Evolutionary conservation across 1,140 invertebrate genomes (phyloP).

Genomic region (Dufourea novaeangliae): DNA sequence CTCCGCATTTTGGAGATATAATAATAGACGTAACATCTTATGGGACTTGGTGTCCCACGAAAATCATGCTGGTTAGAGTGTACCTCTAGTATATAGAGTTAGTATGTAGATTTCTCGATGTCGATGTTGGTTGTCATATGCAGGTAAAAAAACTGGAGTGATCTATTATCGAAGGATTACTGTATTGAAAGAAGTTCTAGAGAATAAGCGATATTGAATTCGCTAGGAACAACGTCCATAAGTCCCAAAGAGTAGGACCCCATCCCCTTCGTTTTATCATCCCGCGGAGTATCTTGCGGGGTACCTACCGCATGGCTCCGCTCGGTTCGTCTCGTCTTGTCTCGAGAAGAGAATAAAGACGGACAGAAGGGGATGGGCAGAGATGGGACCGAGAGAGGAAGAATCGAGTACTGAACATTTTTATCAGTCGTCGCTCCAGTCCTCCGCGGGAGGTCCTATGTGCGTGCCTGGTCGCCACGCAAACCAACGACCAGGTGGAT

Average conservation of each 20-base stretch:
- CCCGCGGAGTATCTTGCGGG: slow-evolving; percentile 56
- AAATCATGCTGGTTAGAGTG: no score
- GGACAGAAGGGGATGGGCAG: slow-evolving; percentile 3
- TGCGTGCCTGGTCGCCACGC: not conserved
- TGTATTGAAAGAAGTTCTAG: not conserved
- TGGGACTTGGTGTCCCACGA: no score
- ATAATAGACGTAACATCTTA: no score
- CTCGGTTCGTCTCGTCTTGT: slow-evolving; percentile 33
- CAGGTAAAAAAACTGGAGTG: no score
- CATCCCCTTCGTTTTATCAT: slow-evolving; percentile 66
- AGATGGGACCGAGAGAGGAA: slow-evolving; percentile 27
- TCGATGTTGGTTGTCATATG: no score
- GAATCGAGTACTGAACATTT: slow-evolving; percentile 69
- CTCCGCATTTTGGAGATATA: not conserved
- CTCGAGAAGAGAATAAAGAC: slow-evolving; percentile 57
- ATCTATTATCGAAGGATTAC: no score
- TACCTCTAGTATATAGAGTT: no score
- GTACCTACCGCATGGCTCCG: slow-evolving; percentile 62
- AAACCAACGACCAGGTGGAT: slow-evolving; percentile 41
- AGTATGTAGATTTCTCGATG: no score
- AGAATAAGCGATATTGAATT: not conserved
- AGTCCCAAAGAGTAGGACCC: slow-evolving; percentile 59
- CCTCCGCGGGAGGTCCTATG: slow-evolving; percentile 64
- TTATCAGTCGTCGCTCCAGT: slow-evolving; percentile 64
- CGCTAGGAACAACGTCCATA: slow-evolving; percentile 34